Evolutionary conservation across 2,888 invertebrate species (phyloP).

Genomic region (Scrobipalpa costella): DNA sequence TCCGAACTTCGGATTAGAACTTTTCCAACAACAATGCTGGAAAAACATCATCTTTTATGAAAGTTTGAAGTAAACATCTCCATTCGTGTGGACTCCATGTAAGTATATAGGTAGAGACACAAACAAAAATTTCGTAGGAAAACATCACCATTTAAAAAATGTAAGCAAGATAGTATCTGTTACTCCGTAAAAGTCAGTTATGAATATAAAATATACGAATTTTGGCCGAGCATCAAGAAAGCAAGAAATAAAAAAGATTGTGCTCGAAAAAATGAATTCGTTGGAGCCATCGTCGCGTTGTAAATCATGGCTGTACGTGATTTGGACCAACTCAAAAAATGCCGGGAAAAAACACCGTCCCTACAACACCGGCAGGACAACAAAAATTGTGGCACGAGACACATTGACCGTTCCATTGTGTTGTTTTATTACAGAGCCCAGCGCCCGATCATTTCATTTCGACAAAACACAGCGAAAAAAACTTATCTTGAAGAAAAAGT

Average conservation of each 20-base stretch:
- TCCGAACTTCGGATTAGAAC: not conserved
- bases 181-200: slow-evolving; percentile 8
- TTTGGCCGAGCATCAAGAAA: not conserved
- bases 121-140: not conserved
- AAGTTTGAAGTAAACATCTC: not conserved
- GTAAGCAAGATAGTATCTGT: slow-evolving; percentile 10
- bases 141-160: slow-evolving; percentile 2
- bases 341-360: slow-evolving; percentile 52
- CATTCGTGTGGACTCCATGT: slow-evolving; percentile 3
- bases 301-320: slow-evolving; percentile 56
- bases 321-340: slow-evolving; percentile 59
- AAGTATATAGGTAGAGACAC: not conserved
- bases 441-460: slow-evolving; percentile 62
- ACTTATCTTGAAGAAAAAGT: slow-evolving; percentile 30
- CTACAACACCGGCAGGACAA: slow-evolving; percentile 47
- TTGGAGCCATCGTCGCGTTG: slow-evolving; percentile 42
- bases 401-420: slow-evolving; percentile 69
- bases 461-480: slow-evolving; percentile 52
- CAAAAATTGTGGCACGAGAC: slow-evolving; percentile 76
- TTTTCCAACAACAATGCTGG: slow-evolving; percentile 7
- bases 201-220: not conserved
- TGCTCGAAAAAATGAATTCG: slow-evolving; percentile 32
- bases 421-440: slow-evolving; percentile 59
- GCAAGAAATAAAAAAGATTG: not conserved
- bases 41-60: slow-evolving; percentile 8